Conservation (phyloP, 2,797 vertebrate genomes). For the Ficedula albicollis region DNA sequence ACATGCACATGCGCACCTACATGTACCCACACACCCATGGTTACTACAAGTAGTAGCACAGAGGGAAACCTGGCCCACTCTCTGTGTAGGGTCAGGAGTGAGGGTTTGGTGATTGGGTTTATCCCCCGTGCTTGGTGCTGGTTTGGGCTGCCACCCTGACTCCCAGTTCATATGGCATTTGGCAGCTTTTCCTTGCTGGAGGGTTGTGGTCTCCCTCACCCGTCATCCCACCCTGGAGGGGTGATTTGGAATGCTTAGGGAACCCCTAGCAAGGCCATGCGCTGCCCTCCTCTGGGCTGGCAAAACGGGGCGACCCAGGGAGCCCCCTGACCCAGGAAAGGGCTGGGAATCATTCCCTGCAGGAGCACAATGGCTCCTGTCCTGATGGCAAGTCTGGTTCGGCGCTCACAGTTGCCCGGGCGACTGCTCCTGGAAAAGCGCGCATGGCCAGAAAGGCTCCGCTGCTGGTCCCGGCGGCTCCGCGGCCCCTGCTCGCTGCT, state of each 20-base stretch:
- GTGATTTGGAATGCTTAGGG: not conserved
- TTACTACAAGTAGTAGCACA: rapidly evolving
- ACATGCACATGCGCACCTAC: rapidly evolving
- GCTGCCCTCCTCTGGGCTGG: not conserved
- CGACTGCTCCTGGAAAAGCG: slow-evolving; percentile 13
- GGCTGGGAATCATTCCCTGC: not conserved
- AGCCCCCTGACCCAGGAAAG: not conserved
- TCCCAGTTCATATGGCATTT: not conserved
- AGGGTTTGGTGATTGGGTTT: not conserved
- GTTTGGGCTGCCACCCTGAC: rapidly evolving
- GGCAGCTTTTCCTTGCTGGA: not conserved
- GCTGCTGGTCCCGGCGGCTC: not conserved
- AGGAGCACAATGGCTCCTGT: not conserved
- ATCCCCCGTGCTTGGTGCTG: not conserved
- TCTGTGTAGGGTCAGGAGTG: too few species aligned
- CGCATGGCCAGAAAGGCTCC: not conserved
- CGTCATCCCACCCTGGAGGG: not conserved
- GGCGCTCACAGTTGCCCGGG: slow-evolving; percentile 4
- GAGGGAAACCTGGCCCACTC: not conserved
- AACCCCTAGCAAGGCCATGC: not conserved
- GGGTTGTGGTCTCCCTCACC: not conserved
- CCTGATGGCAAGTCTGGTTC: not conserved
- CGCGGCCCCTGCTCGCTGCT: not conserved
- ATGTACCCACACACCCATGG: rapidly evolving
- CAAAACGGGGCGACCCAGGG: not conserved